Conservation (phyloP, 2,113 vertebrate species). For the Rhineura floridana region DNA sequence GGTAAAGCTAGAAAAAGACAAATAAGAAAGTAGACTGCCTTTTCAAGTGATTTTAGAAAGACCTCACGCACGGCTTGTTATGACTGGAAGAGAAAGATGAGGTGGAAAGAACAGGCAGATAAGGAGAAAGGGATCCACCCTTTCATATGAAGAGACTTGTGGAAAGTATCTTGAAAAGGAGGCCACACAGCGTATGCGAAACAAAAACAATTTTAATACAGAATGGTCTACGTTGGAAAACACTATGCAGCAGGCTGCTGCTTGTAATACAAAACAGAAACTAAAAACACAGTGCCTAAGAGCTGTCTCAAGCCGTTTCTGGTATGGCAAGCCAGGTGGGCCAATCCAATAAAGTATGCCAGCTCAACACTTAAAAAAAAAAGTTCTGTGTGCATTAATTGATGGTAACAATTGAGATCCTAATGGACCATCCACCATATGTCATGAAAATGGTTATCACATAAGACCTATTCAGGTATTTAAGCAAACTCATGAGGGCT, state of each 20-base stretch:
- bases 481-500: neutral
- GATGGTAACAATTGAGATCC: neutral
- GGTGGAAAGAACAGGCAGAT: slow-evolving; percentile 3
- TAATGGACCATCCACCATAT: neutral
- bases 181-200: too few relatives aligned
- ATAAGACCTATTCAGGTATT: neutral
- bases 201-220: too few relatives aligned
- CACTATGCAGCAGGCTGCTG: too few relatives aligned
- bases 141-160: too few relatives aligned
- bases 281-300: too few relatives aligned
- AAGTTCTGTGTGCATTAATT: neutral
- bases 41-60: neutral
- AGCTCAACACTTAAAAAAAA: neutral
- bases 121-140: neutral
- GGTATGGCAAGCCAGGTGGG: too few relatives aligned
- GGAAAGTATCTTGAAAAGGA: too few relatives aligned
- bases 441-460: neutral
- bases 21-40: neutral
- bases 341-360: too few relatives aligned
- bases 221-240: too few relatives aligned
- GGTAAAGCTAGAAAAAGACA: slow-evolving; percentile 25
- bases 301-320: too few relatives aligned
- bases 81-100: neutral
- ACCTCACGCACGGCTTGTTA: neutral
- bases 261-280: too few relatives aligned